A percentile compares a stretch with the other conserved stretches of the same genome.
These are phyloP conservation scores for Cinclus mexicanus DNA, from an alignment of 2,113 vertebrate species.

Conservation along the genomic window DNA sequence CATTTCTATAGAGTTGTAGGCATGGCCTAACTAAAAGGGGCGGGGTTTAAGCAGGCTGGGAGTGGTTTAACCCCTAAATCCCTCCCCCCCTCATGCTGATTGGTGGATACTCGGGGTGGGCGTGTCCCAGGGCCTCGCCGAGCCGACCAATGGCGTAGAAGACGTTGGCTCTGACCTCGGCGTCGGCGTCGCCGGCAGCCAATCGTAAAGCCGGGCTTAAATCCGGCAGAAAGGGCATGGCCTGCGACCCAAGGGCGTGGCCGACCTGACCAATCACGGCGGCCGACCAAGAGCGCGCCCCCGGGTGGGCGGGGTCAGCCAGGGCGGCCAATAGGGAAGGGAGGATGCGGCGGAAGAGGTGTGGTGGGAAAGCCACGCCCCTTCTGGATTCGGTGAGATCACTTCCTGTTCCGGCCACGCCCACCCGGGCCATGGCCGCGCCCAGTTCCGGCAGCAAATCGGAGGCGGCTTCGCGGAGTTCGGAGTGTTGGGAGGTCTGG, in stretches of 20 bases:
- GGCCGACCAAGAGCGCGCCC: not conserved
- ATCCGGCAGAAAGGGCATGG: not conserved
- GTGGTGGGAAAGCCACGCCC: not conserved
- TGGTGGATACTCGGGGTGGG: not conserved
- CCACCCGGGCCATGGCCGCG: not conserved
- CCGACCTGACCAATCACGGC: not conserved
- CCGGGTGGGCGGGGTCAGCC: not conserved
- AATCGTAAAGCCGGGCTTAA: not conserved
- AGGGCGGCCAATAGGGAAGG: not conserved
- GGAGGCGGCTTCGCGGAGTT: not conserved
- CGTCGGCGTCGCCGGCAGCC: rapidly evolving
- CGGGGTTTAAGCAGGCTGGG: too few relatives aligned
- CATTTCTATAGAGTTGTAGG: too few relatives aligned
- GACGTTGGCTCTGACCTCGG: not conserved
- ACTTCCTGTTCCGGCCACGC: not conserved
- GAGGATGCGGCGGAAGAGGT: not conserved
- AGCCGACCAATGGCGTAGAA: not conserved
- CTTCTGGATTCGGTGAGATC: rapidly evolving
- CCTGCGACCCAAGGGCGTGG: rapidly evolving
- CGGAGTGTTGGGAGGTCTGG: not conserved
- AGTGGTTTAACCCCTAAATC: not conserved
- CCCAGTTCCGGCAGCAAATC: not conserved
- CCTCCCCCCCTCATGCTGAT: not conserved
- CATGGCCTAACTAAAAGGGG: too few relatives aligned
- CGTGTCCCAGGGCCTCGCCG: not conserved